Evolutionary conservation across 2,113 vertebrate genomes (phyloP).

Genomic region (Astatoreochromis straeleni): DNA sequence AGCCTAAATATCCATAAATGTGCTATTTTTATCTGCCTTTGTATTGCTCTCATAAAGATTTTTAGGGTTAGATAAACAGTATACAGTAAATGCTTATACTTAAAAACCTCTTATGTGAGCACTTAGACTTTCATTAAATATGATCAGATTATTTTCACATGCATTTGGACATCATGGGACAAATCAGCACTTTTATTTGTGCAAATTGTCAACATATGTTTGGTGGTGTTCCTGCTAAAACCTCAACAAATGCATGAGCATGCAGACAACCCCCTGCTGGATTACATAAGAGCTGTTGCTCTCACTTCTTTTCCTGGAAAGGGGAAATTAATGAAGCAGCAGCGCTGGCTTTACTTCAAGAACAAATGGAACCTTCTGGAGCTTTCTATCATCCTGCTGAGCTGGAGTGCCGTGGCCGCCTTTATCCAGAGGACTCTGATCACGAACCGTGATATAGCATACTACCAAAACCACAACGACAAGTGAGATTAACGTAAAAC

Average conservation of each 20-base stretch:
- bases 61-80: neutral
- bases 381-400: constrained; percentile 78
- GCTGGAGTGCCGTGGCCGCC: constrained; percentile 80
- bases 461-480: constrained; percentile 75
- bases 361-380: constrained; percentile 87
- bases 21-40: neutral
- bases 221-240: neutral
- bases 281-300: neutral
- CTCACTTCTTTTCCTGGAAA: constrained; percentile 41
- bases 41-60: neutral
- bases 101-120: neutral
- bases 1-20: neutral
- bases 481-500: constrained; percentile 62
- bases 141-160: neutral
- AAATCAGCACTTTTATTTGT: neutral
- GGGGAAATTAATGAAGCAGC: constrained; percentile 77
- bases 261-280: neutral
- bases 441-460: constrained; percentile 72
- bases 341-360: constrained; percentile 80
- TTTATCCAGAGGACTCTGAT: constrained; percentile 79
- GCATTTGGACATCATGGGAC: neutral
- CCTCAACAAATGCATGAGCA: neutral
- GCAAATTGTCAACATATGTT: neutral
- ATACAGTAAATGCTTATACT: neutral
- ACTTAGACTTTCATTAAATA: neutral